Percentiles rank a stretch among this genome's conserved stretches.
These are phyloP conservation scores for Conus canariensis DNA, from an alignment of 2,888 invertebrate species.

Conservation along the genomic window DNA sequence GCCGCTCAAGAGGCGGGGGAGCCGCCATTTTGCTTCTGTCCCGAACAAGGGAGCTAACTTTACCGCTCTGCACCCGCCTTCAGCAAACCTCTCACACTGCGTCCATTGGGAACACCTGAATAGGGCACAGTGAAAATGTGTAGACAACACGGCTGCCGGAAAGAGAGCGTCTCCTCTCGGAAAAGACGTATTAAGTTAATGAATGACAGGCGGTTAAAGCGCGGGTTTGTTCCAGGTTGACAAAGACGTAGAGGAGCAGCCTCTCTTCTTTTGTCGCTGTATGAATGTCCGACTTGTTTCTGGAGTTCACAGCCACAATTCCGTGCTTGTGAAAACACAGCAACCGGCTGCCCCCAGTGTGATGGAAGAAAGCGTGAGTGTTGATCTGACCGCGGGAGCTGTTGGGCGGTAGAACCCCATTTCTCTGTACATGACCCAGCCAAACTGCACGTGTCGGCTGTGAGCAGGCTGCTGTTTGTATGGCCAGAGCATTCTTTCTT, in stretches of 20 bases:
- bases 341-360: background rate
- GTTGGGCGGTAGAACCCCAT: background rate
- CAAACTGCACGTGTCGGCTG: too few species aligned
- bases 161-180: background rate
- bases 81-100: background rate
- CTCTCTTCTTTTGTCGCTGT: background rate
- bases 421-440: background rate
- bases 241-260: background rate
- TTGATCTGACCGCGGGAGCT: background rate
- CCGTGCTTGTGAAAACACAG: background rate
- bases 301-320: background rate
- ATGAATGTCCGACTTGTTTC: background rate
- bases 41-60: background rate
- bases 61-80: background rate
- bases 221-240: background rate
- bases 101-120: background rate
- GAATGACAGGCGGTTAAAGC: background rate
- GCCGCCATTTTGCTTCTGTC: too few species aligned
- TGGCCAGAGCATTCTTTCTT: too few species aligned
- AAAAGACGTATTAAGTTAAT: slow-evolving; percentile 8
- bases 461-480: too few species aligned
- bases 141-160: background rate
- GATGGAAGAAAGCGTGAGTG: background rate
- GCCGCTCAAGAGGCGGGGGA: too few species aligned
- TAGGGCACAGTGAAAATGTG: background rate